phyloP scores from a whole-genome alignment of 2,888 invertebrate genomes.

The Acleris laterana region DNA sequence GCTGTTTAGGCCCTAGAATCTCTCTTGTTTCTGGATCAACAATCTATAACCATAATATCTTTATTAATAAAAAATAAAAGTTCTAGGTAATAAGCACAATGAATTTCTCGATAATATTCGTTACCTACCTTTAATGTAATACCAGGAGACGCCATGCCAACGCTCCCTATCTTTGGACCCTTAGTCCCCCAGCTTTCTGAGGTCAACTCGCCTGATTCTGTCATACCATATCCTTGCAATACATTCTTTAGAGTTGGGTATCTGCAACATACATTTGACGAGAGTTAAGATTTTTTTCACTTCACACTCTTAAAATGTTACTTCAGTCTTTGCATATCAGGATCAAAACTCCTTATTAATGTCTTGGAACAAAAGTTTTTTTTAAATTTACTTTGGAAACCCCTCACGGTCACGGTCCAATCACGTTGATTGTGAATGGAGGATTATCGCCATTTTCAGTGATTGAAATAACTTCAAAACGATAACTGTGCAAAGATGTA shows the following conservation, averaged over 20 bases:
- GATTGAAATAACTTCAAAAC: too few relatives aligned
- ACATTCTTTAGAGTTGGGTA: neutral
- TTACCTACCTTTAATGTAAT: constrained; percentile 26
- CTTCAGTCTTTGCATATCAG: too few relatives aligned
- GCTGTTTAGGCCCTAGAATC: constrained; percentile 71
- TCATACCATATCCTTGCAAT: constrained; percentile 36
- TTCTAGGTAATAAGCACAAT: neutral
- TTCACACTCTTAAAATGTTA: too few relatives aligned
- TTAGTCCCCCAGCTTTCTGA: constrained; percentile 12
- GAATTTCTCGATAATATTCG: neutral
- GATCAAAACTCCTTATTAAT: too few relatives aligned
- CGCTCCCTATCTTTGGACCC: constrained; percentile 33
- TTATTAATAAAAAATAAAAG: neutral
- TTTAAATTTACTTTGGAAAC: too few relatives aligned
- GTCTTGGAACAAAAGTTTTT: too few relatives aligned
- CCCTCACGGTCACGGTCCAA: too few relatives aligned
- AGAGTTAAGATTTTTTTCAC: too few relatives aligned
- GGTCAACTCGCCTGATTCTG: constrained; percentile 27
- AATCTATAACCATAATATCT: constrained; percentile 55
- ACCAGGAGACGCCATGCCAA: constrained; percentile 28
- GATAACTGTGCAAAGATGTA: too few relatives aligned
- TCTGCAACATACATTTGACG: too few relatives aligned
- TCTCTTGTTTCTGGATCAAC: constrained; percentile 73
- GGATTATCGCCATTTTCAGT: too few relatives aligned
- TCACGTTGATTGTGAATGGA: too few relatives aligned